Evolutionary conservation across 1,140 invertebrate species (phyloP), one percentile per base, ranked within the genome.

Genomic region (Marisa cornuarietis): DNA sequence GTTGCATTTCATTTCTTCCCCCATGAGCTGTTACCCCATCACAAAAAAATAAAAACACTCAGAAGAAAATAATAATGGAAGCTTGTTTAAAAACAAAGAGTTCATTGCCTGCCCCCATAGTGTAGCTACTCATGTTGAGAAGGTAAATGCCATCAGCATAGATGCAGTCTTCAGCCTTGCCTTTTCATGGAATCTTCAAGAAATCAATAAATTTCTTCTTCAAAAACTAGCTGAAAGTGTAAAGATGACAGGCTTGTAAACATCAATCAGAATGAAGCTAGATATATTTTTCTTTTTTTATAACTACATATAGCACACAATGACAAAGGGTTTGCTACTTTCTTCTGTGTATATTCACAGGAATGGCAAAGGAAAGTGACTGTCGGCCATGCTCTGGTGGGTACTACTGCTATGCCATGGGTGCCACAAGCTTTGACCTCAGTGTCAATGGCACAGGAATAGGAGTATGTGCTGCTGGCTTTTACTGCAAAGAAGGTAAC

Each of bases 401-500:
- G 5, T 89, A 81, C 73, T 88, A 88, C 79, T 89, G 88, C 80
- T 74, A 84, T 61, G 83, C 73, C 58, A 73, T 81, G 18, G 88
- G 85, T 66, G 86, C 88, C 51, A 84, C 83, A 22, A 83, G 83
- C 63, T 89, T 88, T 81, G 89, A 90, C 78, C 83, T 80, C 66
- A 87, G 85, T 66, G 77, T 84, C 20, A 89, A 87, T 76, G 82
- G 85, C 72, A 89, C 89, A 20, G 88, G 89, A 63, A 86, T 85
- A 42, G 88, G 85, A 14, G 75, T 74, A 18, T 90, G 89, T 84
- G 78, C 81, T 58, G 80, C 85, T 49, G 88, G 89, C 7, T 90
- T 87, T 75, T 90, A 88, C 82, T 90, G 89, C 78, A 88, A 89
- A 82, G 72, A 71, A 83, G 89, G 89, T 89, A 83, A 63, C 80